phyloP scores from a whole-genome alignment of 2,113 vertebrate species.

The Lipophrys pholis region DNA sequence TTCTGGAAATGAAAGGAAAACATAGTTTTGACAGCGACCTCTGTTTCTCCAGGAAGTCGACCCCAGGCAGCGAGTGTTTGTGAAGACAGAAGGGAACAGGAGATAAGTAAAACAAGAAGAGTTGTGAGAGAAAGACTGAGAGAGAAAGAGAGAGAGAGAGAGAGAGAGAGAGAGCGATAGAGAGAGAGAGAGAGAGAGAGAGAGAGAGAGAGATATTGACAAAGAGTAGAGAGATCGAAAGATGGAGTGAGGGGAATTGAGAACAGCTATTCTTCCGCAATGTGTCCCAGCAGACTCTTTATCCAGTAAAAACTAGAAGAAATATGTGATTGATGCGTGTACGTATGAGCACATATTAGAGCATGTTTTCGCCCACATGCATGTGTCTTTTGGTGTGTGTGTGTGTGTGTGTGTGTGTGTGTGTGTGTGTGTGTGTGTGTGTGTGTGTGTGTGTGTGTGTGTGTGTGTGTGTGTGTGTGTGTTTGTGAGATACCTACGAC shows the following conservation, averaged over 20 bases:
- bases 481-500: too few relatives aligned
- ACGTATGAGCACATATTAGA: too few relatives aligned
- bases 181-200: not conserved
- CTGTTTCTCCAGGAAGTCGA: conserved; percentile 33
- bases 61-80: conserved; percentile 54
- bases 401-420: too few relatives aligned
- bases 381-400: too few relatives aligned
- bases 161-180: too few relatives aligned
- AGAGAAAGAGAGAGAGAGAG: too few relatives aligned
- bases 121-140: too few relatives aligned
- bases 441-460: too few relatives aligned
- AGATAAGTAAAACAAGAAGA: conserved; percentile 6
- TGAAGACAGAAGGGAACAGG: conserved; percentile 21
- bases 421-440: too few relatives aligned
- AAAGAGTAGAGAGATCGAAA: conserved; percentile 42
- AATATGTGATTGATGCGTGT: not conserved
- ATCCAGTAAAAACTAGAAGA: conserved; percentile 47
- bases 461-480: too few relatives aligned
- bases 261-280: conserved; percentile 42
- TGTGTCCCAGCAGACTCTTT: conserved; percentile 56
- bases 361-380: too few relatives aligned
- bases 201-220: conserved; percentile 15
- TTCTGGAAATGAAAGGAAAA: conserved; percentile 55
- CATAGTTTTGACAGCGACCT: conserved; percentile 49
- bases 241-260: conserved; percentile 53